phyloP scores from a whole-genome alignment of 2,888 invertebrate genomes.

The Trachelus iudaicus region DNA sequence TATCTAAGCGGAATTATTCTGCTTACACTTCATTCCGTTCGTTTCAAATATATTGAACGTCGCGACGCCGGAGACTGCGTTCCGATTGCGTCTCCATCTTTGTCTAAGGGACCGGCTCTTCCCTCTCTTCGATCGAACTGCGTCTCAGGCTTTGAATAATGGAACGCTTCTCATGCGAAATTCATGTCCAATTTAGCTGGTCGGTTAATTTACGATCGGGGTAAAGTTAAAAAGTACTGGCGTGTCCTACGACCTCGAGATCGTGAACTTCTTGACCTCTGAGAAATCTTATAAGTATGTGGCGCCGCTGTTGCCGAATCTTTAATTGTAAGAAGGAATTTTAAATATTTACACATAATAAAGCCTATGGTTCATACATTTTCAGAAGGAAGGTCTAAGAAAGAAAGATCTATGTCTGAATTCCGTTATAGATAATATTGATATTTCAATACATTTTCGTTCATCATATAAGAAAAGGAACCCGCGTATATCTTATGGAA shows the following conservation, averaged over 20 bases:
- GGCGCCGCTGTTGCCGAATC: neutral
- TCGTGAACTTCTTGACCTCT: neutral
- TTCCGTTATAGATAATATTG: neutral
- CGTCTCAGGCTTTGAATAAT: conserved; percentile 38
- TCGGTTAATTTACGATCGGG: conserved; percentile 49
- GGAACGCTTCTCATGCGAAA: conserved; percentile 49
- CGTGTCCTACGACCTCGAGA: conserved; percentile 4
- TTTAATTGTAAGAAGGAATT: neutral
- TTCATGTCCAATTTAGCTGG: conserved; percentile 50
- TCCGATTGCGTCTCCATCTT: neutral
- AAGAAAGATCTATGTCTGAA: neutral
- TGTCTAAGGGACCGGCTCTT: neutral
- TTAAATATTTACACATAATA: neutral
- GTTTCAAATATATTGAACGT: neutral
- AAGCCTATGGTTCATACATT: no score
- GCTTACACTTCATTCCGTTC: neutral
- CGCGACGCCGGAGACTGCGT: neutral
- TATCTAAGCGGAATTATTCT: neutral
- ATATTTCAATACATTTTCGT: no score
- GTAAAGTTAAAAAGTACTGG: conserved; percentile 31
- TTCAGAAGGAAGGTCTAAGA: neutral
- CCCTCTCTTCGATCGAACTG: neutral
- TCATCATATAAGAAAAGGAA: no score
- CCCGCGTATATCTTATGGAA: no score
- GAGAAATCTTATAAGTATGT: neutral